A percentile compares a stretch with the other conserved stretches of the same genome.
These are phyloP conservation scores for Periparus ater DNA, from an alignment of 2,797 vertebrate genomes.

Conservation along the genomic window DNA sequence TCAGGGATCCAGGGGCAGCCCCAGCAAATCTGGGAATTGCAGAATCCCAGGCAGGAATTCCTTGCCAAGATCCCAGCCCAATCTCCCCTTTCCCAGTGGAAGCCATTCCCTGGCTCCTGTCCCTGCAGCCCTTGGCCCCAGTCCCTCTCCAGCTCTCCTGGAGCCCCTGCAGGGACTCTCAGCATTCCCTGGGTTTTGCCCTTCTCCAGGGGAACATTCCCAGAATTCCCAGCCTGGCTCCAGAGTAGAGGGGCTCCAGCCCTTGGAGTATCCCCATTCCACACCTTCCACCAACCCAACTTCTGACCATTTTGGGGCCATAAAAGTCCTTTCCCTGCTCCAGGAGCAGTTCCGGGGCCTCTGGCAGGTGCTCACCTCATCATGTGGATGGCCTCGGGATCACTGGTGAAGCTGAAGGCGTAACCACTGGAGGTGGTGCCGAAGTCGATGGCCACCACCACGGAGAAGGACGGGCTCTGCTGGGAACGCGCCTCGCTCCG, in stretches of 20 bases:
- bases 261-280: background rate
- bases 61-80: background rate
- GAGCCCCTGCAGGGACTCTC: fast-evolving
- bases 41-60: background rate
- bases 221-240: background rate
- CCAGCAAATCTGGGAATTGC: background rate
- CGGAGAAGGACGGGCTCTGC: conserved; percentile 79
- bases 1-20: background rate
- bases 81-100: background rate
- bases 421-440: conserved; percentile 96
- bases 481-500: conserved; percentile 78
- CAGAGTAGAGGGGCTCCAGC: background rate
- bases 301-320: fast-evolving
- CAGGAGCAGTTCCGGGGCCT: fast-evolving
- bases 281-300: background rate
- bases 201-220: background rate
- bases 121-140: fast-evolving
- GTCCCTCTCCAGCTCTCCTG: background rate
- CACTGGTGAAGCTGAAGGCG: conserved; percentile 92
- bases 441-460: conserved; percentile 96
- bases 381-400: conserved; percentile 95
- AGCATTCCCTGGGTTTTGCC: fast-evolving
- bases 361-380: conserved; percentile 82
- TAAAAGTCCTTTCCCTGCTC: fast-evolving
- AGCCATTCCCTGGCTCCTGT: background rate